phyloP scores from a whole-genome alignment of 2,113 vertebrate genomes.

The Tychaedon coryphoeus region DNA sequence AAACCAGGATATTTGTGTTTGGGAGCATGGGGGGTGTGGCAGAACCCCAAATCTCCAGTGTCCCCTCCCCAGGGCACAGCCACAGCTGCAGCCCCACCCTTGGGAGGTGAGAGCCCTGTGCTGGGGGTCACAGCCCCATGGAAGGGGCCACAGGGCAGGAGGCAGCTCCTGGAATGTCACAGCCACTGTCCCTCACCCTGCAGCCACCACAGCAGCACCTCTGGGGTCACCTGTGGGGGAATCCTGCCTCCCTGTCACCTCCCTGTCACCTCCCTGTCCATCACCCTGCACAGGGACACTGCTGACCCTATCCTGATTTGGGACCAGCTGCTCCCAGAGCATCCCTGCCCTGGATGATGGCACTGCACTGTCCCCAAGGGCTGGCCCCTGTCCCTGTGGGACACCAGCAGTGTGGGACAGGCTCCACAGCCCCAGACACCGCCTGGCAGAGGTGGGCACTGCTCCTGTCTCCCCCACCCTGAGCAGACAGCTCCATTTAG shows the following conservation, averaged over 20 bases:
- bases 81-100: rapidly evolving
- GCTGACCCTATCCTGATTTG: rapidly evolving
- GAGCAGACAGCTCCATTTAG: constrained; percentile 14
- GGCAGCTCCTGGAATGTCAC: not conserved
- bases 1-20: not conserved
- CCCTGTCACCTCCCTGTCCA: not conserved
- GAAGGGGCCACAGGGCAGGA: rapidly evolving
- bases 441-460: not conserved
- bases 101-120: not conserved
- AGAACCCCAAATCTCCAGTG: rapidly evolving
- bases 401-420: not conserved
- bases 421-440: not conserved
- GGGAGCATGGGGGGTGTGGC: not conserved
- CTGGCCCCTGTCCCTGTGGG: not conserved
- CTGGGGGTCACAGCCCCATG: no score
- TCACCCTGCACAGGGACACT: rapidly evolving
- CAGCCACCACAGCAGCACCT: not conserved
- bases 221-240: not conserved
- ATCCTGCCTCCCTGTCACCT: not conserved
- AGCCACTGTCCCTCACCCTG: not conserved
- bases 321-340: not conserved
- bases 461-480: not conserved
- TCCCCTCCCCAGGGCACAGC: no score
- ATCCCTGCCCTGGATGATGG: rapidly evolving
- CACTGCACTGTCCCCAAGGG: rapidly evolving